A percentile compares a stretch with the other conserved stretches of the same genome.
Conservation (phyloP, 53 echinoderm and acorn worm genomes). For the Holothuria scabra region DNA sequence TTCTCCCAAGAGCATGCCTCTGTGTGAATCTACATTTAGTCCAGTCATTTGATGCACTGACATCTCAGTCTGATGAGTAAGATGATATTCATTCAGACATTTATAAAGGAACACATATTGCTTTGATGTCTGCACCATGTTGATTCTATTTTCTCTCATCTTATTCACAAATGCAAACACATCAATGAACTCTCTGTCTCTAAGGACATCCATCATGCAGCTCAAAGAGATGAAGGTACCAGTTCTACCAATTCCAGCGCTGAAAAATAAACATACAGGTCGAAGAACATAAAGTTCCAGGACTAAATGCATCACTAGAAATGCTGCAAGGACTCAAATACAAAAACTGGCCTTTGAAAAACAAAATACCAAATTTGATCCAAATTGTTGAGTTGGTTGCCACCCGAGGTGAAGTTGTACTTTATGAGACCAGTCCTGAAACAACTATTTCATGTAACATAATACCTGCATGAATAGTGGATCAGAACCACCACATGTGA, state of each 20-base stretch:
- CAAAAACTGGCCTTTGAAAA: too few relatives aligned
- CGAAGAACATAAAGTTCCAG: too few relatives aligned
- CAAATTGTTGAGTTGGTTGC: too few relatives aligned
- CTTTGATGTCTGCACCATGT: constrained; percentile 66
- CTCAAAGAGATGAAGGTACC: constrained; percentile 70
- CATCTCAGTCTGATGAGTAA: constrained; percentile 4
- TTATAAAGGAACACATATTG: constrained; percentile 18
- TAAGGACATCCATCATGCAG: constrained; percentile 61
- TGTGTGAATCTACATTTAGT: not conserved
- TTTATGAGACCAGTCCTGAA: too few relatives aligned
- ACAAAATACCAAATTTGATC: too few relatives aligned
- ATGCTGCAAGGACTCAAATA: too few relatives aligned
- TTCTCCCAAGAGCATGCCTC: not conserved
- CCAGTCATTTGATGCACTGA: not conserved
- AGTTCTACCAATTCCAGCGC: constrained; percentile 83
- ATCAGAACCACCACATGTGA: too few relatives aligned
- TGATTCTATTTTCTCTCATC: constrained; percentile 68
- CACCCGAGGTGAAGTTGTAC: too few relatives aligned
- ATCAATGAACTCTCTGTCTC: constrained; percentile 40
- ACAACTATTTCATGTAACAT: too few relatives aligned
- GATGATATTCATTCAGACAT: constrained; percentile 12
- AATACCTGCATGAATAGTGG: too few relatives aligned
- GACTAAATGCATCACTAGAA: too few relatives aligned
- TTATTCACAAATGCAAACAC: constrained; percentile 60
- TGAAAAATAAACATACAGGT: not conserved